These are phyloP conservation scores for Cyprinella venusta DNA, from an alignment of 2,797 vertebrate species.

Conservation along the genomic window DNA sequence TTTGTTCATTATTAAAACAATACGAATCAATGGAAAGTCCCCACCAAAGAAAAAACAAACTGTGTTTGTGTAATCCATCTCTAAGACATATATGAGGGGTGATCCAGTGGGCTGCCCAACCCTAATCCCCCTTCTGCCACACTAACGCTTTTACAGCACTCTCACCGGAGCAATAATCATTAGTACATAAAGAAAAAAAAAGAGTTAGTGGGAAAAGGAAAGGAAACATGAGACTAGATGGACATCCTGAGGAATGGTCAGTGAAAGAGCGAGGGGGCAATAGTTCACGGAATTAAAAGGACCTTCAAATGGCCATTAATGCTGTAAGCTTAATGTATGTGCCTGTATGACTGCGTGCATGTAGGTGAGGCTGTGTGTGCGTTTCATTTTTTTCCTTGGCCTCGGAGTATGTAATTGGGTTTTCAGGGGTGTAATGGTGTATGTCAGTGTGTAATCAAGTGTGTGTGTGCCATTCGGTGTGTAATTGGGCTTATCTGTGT, in stretches of 20 bases:
- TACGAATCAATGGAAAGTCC: not conserved
- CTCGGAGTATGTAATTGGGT: slow-evolving; percentile 71
- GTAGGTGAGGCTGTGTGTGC: slow-evolving; percentile 43
- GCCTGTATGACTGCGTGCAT: slow-evolving; percentile 51
- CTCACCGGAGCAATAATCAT: slow-evolving; percentile 48
- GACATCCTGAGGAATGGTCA: slow-evolving; percentile 8
- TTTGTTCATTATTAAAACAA: slow-evolving; percentile 17
- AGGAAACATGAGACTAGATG: slow-evolving; percentile 26
- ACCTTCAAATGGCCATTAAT: slow-evolving; percentile 37
- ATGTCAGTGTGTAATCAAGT: slow-evolving; percentile 66
- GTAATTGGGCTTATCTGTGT: slow-evolving; percentile 55
- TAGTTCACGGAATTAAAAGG: slow-evolving; percentile 47
- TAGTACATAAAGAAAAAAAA: slow-evolving; percentile 24
- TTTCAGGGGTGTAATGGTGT: slow-evolving; percentile 68
- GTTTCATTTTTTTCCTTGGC: slow-evolving; percentile 66
- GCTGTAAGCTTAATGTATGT: slow-evolving; percentile 48
- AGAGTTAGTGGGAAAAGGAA: not conserved
- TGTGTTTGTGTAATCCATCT: slow-evolving; percentile 23
- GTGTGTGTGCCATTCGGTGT: slow-evolving; percentile 60
- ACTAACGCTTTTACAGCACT: slow-evolving; percentile 35
- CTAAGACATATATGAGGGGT: slow-evolving; percentile 23
- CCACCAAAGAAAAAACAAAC: not conserved
- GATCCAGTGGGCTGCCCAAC: slow-evolving; percentile 5
- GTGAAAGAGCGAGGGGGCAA: slow-evolving; percentile 7
- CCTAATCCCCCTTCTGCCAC: slow-evolving; percentile 27